phyloP scores from a whole-genome alignment of 2,888 invertebrate species.

The Torymus aiolomorphi region DNA sequence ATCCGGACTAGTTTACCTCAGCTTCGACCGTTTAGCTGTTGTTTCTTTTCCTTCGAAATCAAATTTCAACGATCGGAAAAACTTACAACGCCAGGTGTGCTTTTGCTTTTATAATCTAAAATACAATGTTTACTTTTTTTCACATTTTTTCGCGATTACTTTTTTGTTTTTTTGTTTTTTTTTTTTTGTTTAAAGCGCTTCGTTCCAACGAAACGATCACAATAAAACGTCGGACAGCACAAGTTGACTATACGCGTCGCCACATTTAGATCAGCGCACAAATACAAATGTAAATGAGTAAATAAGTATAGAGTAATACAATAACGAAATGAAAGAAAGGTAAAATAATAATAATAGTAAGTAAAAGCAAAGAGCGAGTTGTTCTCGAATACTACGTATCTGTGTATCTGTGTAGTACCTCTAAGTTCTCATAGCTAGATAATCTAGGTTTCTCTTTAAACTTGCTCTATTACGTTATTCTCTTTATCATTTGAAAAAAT shows the following conservation, averaged over 20 bases:
- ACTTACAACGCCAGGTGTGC: slow-evolving; percentile 38
- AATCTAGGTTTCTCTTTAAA: slow-evolving; percentile 31
- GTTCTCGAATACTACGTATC: slow-evolving; percentile 35
- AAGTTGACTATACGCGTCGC: slow-evolving; percentile 51
- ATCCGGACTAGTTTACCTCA: slow-evolving; percentile 29
- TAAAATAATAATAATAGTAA: slow-evolving; percentile 26
- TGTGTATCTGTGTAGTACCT: background rate
- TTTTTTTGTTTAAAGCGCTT: slow-evolving; percentile 50
- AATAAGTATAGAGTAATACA: slow-evolving; percentile 41
- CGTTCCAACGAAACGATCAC: slow-evolving; percentile 54
- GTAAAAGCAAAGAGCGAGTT: slow-evolving; percentile 51
- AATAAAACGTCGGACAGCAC: slow-evolving; percentile 52
- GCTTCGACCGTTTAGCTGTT: background rate
- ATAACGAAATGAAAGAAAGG: slow-evolving; percentile 27
- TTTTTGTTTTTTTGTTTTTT: slow-evolving; percentile 38
- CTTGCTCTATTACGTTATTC: slow-evolving; percentile 34
- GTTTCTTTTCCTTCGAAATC: slow-evolving; percentile 25
- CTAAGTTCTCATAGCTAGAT: slow-evolving; percentile 40
- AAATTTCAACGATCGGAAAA: slow-evolving; percentile 45
- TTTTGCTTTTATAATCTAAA: slow-evolving; percentile 53
- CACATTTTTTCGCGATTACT: background rate
- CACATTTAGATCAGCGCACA: slow-evolving; percentile 43
- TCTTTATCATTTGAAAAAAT: slow-evolving; percentile 37
- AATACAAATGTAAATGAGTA: slow-evolving; percentile 50
- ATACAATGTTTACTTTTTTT: slow-evolving; percentile 48